Conservation (phyloP, 53 echinoderm and acorn worm species). For the Hippasteria phrygiana region DNA sequence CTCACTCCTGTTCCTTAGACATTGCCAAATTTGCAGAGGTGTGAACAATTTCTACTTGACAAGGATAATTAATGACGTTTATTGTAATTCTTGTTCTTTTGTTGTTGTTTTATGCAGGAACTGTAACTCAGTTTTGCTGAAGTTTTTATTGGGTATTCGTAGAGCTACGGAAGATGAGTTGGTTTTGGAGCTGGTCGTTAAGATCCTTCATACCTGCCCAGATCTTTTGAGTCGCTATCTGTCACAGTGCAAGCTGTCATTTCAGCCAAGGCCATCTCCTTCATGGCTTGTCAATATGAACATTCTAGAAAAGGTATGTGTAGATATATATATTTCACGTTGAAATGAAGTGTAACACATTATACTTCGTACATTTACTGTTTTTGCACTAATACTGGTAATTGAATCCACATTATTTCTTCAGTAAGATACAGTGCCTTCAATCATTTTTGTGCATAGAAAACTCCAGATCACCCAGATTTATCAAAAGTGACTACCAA, state of each 20-base stretch:
- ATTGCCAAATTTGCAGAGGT: too few species aligned
- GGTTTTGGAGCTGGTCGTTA: conserved; percentile 77
- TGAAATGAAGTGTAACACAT: too few species aligned
- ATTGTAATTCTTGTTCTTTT: background rate
- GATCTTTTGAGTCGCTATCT: conserved; percentile 83
- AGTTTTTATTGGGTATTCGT: conserved; percentile 74
- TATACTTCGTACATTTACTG: too few species aligned
- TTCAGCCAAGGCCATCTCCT: conserved; percentile 73
- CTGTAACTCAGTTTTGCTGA: conserved; percentile 71
- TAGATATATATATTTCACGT: background rate
- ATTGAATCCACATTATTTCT: too few species aligned
- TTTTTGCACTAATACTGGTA: too few species aligned
- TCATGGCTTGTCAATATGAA: conserved; percentile 85
- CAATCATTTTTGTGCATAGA: too few species aligned
- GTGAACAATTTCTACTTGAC: too few species aligned
- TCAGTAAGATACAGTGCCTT: too few species aligned
- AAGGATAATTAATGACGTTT: background rate
- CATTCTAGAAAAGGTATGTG: conserved; percentile 78
- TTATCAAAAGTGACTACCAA: too few species aligned
- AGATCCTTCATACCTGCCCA: conserved; percentile 87
- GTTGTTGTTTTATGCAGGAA: conserved; percentile 45
- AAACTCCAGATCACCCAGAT: too few species aligned
- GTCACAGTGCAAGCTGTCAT: conserved; percentile 70
- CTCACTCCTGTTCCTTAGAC: too few species aligned
- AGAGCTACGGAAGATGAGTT: conserved; percentile 66